Evolutionary conservation across 2,888 invertebrate species (phyloP), one percentile per base, ranked within the genome.

Genomic region (Pandemis heparana): DNA sequence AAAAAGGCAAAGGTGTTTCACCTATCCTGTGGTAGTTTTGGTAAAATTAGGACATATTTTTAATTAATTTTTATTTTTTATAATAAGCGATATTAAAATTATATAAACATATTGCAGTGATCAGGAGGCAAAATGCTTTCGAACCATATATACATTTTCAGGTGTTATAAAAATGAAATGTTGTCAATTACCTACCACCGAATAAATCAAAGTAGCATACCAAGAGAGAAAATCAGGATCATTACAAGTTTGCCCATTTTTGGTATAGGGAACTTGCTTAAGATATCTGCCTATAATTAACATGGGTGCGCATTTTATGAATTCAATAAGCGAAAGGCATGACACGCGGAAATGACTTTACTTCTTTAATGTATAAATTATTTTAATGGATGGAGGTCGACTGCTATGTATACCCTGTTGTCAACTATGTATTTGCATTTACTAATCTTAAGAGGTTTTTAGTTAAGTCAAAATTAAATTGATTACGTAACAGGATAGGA

Each of bases 321-420:
- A 66, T 71, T 65, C 63, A 59, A 43, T 32, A 32, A 69, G 68
- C 73, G 69, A 74, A 74, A 69, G 72, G 72, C 63, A 39, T n/a
- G 38, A 68, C 43, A 59, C 48, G 64, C 73, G 73, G 73, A 74
- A 74, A 69, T 60, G 43, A 53, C n/a, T 51, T 16, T 68, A 56
- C 10, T 23, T 56, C 48, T 64, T 51, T 43, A 65, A 65, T 61
- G 61, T 14, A 46, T 71, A 23, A 61, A 41, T 48, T 69, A 48
- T 48, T 64, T 60, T 64, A 69, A 39, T 48, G 23, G 41, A 32
- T 38, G 63, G 43, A 74, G 69, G 69, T 51, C 64, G 60, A 43
- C 61, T 18, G 59, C 59, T 59, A 41, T 46, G 60, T 71, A 67
- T 41, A 46, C n/a, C 14, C n/a, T 10, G 39, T n/a, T 23, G 64